These are phyloP conservation scores for Poecilia picta DNA, from an alignment of 2,797 vertebrate species.

Conservation along the genomic window DNA sequence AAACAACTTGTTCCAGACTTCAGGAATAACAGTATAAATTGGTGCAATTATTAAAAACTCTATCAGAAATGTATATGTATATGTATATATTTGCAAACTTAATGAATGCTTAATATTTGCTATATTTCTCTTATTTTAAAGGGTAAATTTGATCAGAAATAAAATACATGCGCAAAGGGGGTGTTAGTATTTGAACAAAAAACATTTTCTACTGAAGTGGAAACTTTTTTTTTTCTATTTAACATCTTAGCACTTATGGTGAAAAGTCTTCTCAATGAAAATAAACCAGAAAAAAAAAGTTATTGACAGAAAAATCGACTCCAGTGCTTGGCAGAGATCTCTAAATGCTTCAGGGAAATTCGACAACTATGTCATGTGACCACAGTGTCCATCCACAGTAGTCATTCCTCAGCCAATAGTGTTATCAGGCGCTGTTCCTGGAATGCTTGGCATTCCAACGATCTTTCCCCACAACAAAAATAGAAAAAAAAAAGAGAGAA, in stretches of 20 bases:
- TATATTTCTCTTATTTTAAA: not conserved
- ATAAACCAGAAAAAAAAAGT: slow-evolving; percentile 17
- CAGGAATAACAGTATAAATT: not conserved
- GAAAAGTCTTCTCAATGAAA: slow-evolving; percentile 3
- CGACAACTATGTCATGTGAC: slow-evolving; percentile 77
- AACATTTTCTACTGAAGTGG: not conserved
- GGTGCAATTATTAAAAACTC: not conserved
- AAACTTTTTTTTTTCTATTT: not conserved
- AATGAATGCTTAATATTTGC: not conserved
- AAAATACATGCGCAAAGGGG: not conserved
- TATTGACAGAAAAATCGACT: slow-evolving; percentile 47
- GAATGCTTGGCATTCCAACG: slow-evolving; percentile 79
- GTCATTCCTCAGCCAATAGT: slow-evolving; percentile 78
- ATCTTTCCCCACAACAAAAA: slow-evolving; percentile 63
- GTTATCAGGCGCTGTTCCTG: slow-evolving; percentile 73
- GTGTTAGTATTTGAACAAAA: not conserved
- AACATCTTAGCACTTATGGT: not conserved
- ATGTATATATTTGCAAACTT: not conserved
- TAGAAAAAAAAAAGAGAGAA: slow-evolving; percentile 27
- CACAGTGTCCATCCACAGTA: slow-evolving; percentile 66
- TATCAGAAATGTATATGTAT: not conserved
- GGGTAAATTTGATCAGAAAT: not conserved
- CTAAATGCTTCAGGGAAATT: slow-evolving; percentile 64
- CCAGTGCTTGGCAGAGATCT: slow-evolving; percentile 50
- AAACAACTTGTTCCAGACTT: slow-evolving; percentile 17